phyloP scores from a whole-genome alignment of 2,888 invertebrate genomes.

The Cantharis rufa region DNA sequence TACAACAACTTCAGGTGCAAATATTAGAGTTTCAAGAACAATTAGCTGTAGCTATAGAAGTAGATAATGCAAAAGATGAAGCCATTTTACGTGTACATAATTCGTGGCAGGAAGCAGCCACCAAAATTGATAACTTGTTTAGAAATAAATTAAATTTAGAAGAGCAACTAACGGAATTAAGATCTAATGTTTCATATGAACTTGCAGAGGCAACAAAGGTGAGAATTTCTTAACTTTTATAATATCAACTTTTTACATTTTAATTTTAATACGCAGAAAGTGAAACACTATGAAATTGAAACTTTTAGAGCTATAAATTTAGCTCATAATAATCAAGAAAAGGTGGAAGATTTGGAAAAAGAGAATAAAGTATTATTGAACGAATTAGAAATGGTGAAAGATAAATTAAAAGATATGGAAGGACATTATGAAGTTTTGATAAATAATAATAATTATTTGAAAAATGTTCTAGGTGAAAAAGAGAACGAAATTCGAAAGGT shows the following conservation, averaged over 20 bases:
- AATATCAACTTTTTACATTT: slow-evolving; percentile 11
- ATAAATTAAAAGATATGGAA: slow-evolving; percentile 36
- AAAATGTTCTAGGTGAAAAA: not conserved
- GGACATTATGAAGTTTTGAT: not conserved
- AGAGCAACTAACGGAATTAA: slow-evolving; percentile 37
- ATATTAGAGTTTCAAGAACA: slow-evolving; percentile 78
- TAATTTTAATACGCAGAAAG: slow-evolving; percentile 49
- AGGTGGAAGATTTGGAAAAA: slow-evolving; percentile 61
- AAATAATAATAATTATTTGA: not conserved
- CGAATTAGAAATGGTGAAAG: slow-evolving; percentile 54
- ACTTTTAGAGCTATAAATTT: slow-evolving; percentile 71
- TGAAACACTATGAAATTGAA: slow-evolving; percentile 70
- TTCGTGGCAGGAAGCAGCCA: slow-evolving; percentile 62
- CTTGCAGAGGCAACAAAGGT: slow-evolving; percentile 47
- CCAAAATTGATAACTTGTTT: slow-evolving; percentile 46
- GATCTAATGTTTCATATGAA: slow-evolving; percentile 39
- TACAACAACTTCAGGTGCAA: slow-evolving; percentile 73
- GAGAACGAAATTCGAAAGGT: slow-evolving; percentile 48
- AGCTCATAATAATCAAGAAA: slow-evolving; percentile 70
- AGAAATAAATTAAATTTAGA: slow-evolving; percentile 49
- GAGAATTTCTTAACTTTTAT: not conserved
- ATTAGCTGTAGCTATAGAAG: slow-evolving; percentile 75
- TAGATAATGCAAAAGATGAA: slow-evolving; percentile 75
- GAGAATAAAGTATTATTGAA: slow-evolving; percentile 56
- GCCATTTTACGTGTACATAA: slow-evolving; percentile 69